Percentiles rank a stretch among this genome's conserved stretches.
phyloP scores from a whole-genome alignment of 2,888 invertebrate genomes.

The Callimorpha dominula region DNA sequence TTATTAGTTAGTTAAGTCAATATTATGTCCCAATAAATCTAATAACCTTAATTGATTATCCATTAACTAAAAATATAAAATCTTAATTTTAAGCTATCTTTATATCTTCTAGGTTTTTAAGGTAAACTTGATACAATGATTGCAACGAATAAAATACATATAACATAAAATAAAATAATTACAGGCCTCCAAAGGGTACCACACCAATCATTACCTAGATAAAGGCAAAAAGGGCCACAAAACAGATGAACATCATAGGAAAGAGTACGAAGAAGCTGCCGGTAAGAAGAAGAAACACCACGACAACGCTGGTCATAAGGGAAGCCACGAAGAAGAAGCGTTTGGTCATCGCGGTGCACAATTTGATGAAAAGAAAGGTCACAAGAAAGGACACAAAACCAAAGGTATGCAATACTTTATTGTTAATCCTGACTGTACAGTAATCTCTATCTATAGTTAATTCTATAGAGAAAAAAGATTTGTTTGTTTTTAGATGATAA shows the following conservation, averaged over 20 bases:
- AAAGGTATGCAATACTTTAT: slow-evolving; percentile 79
- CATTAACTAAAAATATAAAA: no score
- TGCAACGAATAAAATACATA: no score
- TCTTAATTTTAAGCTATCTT: no score
- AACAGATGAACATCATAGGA: slow-evolving; percentile 86
- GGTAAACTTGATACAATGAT: background rate
- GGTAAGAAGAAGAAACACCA: slow-evolving; percentile 89
- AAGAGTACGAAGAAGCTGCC: slow-evolving; percentile 88
- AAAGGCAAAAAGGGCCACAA: slow-evolving; percentile 87
- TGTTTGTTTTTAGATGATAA: no score
- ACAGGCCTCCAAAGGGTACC: slow-evolving; percentile 86
- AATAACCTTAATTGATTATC: no score
- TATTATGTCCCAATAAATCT: no score
- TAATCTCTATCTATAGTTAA: no score
- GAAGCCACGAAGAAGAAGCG: slow-evolving; percentile 89
- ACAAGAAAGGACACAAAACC: slow-evolving; percentile 92
- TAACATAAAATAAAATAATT: slow-evolving; percentile 34
- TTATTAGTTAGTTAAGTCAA: no score
- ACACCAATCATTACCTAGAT: slow-evolving; percentile 86
- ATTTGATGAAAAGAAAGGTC: slow-evolving; percentile 91
- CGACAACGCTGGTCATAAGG: slow-evolving; percentile 88
- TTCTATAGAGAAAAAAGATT: no score
- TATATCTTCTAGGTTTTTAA: background rate
- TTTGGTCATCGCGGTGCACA: slow-evolving; percentile 90
- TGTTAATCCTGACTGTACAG: background rate